These are phyloP conservation scores for Pangasius djambal DNA, from an alignment of 2,797 vertebrate species.

Conservation along the genomic window DNA sequence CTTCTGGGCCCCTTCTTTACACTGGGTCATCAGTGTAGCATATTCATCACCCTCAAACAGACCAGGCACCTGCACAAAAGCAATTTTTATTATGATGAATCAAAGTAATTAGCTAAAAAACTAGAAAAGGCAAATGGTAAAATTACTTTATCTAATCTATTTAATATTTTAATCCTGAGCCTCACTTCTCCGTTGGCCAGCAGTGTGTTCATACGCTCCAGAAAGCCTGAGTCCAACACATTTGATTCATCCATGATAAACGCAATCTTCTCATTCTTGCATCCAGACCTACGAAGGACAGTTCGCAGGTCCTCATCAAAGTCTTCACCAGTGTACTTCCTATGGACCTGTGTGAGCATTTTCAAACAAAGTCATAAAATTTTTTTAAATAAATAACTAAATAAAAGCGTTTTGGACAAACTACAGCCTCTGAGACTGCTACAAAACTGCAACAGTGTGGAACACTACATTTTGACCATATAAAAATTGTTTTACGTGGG, in stretches of 20 bases:
- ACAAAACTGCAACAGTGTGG: background rate
- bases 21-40: constrained; percentile 97
- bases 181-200: constrained; percentile 94
- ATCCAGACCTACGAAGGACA: constrained; percentile 93
- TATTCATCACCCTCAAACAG: constrained; percentile 99
- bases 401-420: background rate
- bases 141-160: no score
- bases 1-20: constrained; percentile 98
- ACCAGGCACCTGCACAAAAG: constrained; percentile 86
- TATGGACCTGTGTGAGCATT: constrained; percentile 83
- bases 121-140: background rate
- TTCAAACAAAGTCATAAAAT: background rate
- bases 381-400: background rate
- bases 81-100: background rate
- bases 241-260: constrained; percentile 99
- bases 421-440: background rate
- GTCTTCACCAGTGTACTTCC: constrained; percentile 98
- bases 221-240: constrained; percentile 95
- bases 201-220: constrained; percentile 98
- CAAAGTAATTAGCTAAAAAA: background rate
- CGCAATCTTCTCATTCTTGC: constrained; percentile 98
- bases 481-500: background rate
- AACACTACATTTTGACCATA: background rate
- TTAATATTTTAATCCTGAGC: background rate
- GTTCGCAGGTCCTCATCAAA: constrained; percentile 97